Evolutionary conservation across 2,113 vertebrate genomes (phyloP).

Genomic region (Dipodomys ordii): DNA sequence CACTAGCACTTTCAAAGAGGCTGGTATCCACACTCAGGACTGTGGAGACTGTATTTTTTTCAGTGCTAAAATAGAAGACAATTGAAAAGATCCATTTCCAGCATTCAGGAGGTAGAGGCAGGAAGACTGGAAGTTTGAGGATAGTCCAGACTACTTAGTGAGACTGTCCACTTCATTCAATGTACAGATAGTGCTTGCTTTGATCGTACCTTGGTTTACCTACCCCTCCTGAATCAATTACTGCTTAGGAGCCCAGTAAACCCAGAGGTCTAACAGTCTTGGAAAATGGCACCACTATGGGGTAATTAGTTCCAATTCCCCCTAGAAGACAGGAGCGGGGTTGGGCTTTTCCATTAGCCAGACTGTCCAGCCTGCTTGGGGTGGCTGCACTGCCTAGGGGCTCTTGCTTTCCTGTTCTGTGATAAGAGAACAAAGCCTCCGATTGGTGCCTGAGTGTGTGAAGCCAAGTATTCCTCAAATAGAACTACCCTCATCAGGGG

Average conservation of each 20-base stretch:
- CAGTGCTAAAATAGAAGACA: too few species aligned
- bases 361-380: neutral
- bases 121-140: too few species aligned
- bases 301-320: neutral
- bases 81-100: too few species aligned
- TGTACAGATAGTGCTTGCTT: neutral
- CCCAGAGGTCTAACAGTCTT: neutral
- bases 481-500: neutral
- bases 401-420: constrained; percentile 25
- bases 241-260: neutral
- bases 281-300: neutral
- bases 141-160: too few species aligned
- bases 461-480: constrained; percentile 14
- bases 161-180: neutral
- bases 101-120: too few species aligned
- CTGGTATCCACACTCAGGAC: neutral
- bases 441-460: neutral
- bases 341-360: neutral
- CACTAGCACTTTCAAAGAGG: neutral
- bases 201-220: neutral
- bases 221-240: neutral
- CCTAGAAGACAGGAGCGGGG: neutral
- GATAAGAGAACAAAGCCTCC: constrained; percentile 59
- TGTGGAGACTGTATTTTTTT: neutral
- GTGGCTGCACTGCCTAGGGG: neutral